A percentile compares a stretch with the other conserved stretches of the same genome.
These are phyloP conservation scores for Coreius guichenoti DNA, from an alignment of 2,797 vertebrate species.

Conservation along the genomic window DNA sequence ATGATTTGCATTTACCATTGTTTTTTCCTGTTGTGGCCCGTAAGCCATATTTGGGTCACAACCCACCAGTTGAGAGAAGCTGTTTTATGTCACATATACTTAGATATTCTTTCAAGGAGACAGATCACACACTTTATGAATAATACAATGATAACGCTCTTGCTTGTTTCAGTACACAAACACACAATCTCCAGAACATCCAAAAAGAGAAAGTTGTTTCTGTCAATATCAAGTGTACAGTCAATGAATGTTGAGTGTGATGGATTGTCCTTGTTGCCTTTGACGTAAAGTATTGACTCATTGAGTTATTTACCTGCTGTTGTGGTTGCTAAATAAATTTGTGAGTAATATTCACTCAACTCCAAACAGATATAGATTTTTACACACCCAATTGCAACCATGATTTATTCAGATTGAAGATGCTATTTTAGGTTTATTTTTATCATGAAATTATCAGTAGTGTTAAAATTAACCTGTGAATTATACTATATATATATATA, in stretches of 20 bases:
- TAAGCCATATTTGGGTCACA: not conserved
- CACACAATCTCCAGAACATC: conserved; percentile 19
- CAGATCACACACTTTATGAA: conserved; percentile 68
- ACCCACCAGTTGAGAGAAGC: not conserved
- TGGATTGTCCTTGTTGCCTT: conserved; percentile 50
- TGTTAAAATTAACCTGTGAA: not conserved
- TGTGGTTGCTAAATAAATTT: conserved; percentile 39
- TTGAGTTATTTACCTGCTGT: conserved; percentile 25
- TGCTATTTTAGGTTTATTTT: not conserved
- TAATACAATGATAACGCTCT: conserved; percentile 28
- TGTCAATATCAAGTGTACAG: conserved; percentile 29
- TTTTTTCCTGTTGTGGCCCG: no score
- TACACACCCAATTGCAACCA: not conserved
- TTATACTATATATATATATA: not conserved
- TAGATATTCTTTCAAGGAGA: conserved; percentile 75
- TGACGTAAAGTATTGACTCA: conserved; percentile 36
- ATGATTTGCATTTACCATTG: not conserved
- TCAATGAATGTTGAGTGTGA: conserved; percentile 52
- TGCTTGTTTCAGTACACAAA: conserved; percentile 16
- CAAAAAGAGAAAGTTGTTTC: conserved; percentile 11
- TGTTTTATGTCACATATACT: not conserved
- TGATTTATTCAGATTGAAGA: conserved; percentile 40
- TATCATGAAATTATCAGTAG: not conserved
- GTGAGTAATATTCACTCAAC: conserved; percentile 39
- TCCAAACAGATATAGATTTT: conserved; percentile 48